These are phyloP conservation scores for Pseudachorutes palmiensis DNA, from an alignment of 1,140 invertebrate species.

Conservation along the genomic window DNA sequence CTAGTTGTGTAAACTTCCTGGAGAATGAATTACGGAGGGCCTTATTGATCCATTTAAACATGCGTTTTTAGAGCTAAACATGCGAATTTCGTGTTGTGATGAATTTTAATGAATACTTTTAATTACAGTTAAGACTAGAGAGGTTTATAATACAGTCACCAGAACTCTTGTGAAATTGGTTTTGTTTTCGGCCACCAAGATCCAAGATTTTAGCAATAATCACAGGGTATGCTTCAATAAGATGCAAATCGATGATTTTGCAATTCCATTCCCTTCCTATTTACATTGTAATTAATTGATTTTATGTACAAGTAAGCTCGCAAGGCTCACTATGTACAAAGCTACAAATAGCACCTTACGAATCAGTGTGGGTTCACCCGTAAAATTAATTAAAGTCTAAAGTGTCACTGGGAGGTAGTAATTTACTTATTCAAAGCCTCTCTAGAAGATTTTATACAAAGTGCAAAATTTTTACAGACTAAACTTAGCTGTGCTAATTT, in stretches of 20 bases:
- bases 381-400: background rate
- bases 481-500: background rate
- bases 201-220: background rate
- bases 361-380: background rate
- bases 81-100: no score
- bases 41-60: no score
- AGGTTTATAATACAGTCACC: background rate
- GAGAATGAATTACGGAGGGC: no score
- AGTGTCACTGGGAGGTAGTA: background rate
- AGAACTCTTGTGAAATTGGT: background rate
- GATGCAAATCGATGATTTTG: background rate
- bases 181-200: background rate
- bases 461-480: background rate
- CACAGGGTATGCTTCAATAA: conserved; percentile 1
- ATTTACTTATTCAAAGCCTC: background rate
- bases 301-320: background rate
- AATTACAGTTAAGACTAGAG: no score
- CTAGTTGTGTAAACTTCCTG: no score
- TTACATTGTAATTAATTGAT: background rate
- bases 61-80: no score
- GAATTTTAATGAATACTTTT: no score
- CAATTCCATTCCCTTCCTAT: background rate
- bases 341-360: background rate
- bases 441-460: background rate
- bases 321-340: background rate